Evolutionary conservation across 2,888 invertebrate genomes (phyloP), one percentile per base, ranked within the genome.

Genomic region (Zaprionus lineosus): DNA sequence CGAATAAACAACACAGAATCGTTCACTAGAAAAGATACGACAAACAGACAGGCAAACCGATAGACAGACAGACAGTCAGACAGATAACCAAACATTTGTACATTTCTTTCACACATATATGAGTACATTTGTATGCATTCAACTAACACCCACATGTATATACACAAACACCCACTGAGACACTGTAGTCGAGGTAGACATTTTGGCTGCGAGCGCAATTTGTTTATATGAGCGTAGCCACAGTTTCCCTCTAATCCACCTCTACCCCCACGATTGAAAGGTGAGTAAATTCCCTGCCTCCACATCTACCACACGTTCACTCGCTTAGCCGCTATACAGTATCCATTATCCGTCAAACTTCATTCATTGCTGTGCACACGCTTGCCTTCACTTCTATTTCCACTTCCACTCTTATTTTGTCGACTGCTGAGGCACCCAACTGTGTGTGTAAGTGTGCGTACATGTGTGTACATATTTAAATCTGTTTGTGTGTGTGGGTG

Each of bases 1-100:
- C 82, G 78, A 84, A 78, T 78, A 78, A 78, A 78, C 77, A 86
- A 76, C 81, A 63, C 61, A 73, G 71, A 76, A 76, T 73, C 62
- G 61, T 82, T 76, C 85, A 69, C 58, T 53, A 63, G 71, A 57
- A 59, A 61, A 55, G 65, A 84, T 69, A 76, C 70, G 76, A 61
- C 81, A 83, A 63, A 78, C 65, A 61, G 56, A 76, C 63, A 61
- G 39, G 63, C 47, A 63, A n/a, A 34, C 43, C 58, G 56, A 76
- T 57, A 60, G 21, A 63, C 46, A 62, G 15, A 76, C 62, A 60
- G 56, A 76, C 63, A 61, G 39, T 63, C 47, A 63, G 7, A 34
- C 43, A 60, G 18, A 63, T 44, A 63, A 14, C 40, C 60, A 64
- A 74, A 74, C 81, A 79, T 86, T 82, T 78, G 62, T 85, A 65